phyloP scores from a whole-genome alignment of 2,888 invertebrate genomes.

The Agrotis segetum region DNA sequence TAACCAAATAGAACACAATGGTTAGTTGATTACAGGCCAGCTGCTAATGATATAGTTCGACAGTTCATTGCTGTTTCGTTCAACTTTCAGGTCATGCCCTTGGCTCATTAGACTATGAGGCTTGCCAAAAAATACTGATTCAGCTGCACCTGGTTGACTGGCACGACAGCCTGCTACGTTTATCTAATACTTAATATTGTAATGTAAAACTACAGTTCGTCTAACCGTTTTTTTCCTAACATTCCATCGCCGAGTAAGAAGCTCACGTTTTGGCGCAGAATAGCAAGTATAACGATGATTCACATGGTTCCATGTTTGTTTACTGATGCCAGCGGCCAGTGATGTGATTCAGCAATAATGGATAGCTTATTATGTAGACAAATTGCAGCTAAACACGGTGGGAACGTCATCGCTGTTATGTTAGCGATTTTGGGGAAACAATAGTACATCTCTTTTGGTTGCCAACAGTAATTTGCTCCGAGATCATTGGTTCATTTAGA shows the following conservation, averaged over 20 bases:
- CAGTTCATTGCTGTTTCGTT: slow-evolving; percentile 33
- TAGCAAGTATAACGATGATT: slow-evolving; percentile 66
- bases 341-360: slow-evolving; percentile 70
- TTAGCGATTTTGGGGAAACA: slow-evolving; percentile 13
- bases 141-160: slow-evolving; percentile 34
- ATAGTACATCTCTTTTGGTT: slow-evolving; percentile 10
- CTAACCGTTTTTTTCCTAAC: slow-evolving; percentile 21
- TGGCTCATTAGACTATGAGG: slow-evolving; percentile 38
- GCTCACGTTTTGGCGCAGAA: slow-evolving; percentile 32
- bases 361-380: slow-evolving; percentile 40
- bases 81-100: slow-evolving; percentile 55
- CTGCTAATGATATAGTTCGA: slow-evolving; percentile 45
- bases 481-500: slow-evolving; percentile 24
- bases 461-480: slow-evolving; percentile 2
- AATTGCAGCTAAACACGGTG: slow-evolving; percentile 35
- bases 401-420: slow-evolving; percentile 1
- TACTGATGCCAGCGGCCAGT: slow-evolving; percentile 65
- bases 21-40: slow-evolving; percentile 40
- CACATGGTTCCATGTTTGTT: slow-evolving; percentile 74
- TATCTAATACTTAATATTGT: slow-evolving; percentile 27
- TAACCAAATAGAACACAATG: slow-evolving; percentile 40
- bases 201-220: slow-evolving; percentile 14
- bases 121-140: slow-evolving; percentile 47
- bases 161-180: slow-evolving; percentile 27
- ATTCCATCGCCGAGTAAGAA: slow-evolving; percentile 29